Conservation (phyloP, 2,888 invertebrate species). For the Erynnis tages region DNA sequence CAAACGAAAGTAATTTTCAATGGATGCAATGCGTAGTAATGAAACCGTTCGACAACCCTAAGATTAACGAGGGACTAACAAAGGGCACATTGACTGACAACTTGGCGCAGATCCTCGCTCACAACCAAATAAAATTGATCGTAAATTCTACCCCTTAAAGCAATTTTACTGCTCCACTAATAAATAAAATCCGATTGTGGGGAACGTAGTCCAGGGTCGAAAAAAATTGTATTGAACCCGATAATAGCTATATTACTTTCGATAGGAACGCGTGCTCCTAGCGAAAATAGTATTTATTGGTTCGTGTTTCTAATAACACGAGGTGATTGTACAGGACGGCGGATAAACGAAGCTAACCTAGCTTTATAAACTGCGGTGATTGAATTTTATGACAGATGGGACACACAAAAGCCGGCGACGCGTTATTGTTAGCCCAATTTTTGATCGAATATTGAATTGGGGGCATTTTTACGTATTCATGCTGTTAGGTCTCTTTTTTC, state of each 20-base stretch:
- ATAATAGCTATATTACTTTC: slow-evolving; percentile 66
- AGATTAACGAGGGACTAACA: slow-evolving; percentile 49
- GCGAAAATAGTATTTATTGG: slow-evolving; percentile 51
- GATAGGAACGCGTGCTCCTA: slow-evolving; percentile 48
- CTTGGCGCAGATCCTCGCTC: slow-evolving; percentile 54
- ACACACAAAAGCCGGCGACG: slow-evolving; percentile 54
- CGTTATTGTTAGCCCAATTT: slow-evolving; percentile 63
- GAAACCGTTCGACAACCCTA: slow-evolving; percentile 48
- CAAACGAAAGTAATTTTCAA: slow-evolving; percentile 30
- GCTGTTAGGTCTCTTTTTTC: slow-evolving; percentile 31
- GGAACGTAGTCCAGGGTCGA: slow-evolving; percentile 43
- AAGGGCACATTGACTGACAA: slow-evolving; percentile 61
- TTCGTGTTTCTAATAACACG: slow-evolving; percentile 57
- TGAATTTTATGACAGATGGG: slow-evolving; percentile 74
- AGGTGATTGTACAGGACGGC: slow-evolving; percentile 51
- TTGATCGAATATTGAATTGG: slow-evolving; percentile 55
- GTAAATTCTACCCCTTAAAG: slow-evolving; percentile 66
- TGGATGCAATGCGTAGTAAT: slow-evolving; percentile 33
- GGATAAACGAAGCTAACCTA: slow-evolving; percentile 51
- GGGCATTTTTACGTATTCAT: slow-evolving; percentile 73
- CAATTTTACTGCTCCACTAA: slow-evolving; percentile 68
- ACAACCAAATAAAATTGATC: slow-evolving; percentile 62
- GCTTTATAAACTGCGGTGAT: slow-evolving; percentile 62
- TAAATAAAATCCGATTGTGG: slow-evolving; percentile 75
- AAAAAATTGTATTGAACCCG: slow-evolving; percentile 40